Percentiles rank a stretch among this genome's conserved stretches.
Evolutionary conservation across 2,888 invertebrate species (phyloP).

Genomic region (Dryomyza anilis): DNA sequence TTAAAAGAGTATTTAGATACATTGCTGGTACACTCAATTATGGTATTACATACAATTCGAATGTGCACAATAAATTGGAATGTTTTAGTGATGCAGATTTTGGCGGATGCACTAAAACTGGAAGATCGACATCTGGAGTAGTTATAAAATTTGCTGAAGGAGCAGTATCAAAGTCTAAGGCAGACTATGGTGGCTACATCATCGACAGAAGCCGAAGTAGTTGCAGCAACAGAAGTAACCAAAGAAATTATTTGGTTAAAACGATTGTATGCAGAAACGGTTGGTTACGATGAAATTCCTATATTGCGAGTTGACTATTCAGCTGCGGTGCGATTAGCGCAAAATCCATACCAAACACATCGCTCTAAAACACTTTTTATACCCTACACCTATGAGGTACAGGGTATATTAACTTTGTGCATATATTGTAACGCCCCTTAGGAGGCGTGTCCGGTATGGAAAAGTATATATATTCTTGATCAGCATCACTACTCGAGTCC

Average conservation of each 20-base stretch:
- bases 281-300: not conserved
- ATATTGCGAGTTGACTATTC: not conserved
- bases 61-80: not conserved
- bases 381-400: too few species aligned
- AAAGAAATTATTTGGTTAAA: not conserved
- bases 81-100: not conserved
- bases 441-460: too few species aligned
- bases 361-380: conserved; percentile 3
- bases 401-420: too few species aligned
- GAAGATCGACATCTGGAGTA: not conserved
- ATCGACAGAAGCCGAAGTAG: not conserved
- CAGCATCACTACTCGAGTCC: too few species aligned
- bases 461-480: too few species aligned
- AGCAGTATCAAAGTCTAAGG: not conserved
- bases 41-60: too few species aligned
- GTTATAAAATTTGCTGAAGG: not conserved
- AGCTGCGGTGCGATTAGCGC: conserved; percentile 1
- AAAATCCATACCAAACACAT: conserved; percentile 8
- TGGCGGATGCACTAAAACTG: not conserved
- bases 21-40: too few species aligned
- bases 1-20: conserved; percentile 31
- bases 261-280: too few species aligned
- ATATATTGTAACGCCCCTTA: too few species aligned
- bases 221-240: not conserved
- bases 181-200: not conserved